phyloP scores from a whole-genome alignment of 37 sponge, comb jelly and placozoan genomes.

The Axinella damicornis region DNA sequence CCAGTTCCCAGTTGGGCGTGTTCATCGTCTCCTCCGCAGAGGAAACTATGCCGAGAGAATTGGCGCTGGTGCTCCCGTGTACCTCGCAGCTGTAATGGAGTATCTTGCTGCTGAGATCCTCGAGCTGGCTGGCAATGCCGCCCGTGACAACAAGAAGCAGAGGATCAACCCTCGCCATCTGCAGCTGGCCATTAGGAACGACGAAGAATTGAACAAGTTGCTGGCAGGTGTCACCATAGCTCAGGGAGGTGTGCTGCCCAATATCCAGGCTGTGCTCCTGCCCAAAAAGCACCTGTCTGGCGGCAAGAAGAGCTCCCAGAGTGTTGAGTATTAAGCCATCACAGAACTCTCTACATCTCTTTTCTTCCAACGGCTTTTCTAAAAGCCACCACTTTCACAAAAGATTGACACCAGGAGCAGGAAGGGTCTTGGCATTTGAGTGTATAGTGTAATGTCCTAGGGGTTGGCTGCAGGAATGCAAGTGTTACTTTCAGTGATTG shows the following conservation, averaged over 20 bases:
- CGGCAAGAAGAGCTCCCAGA: slow-evolving; percentile 22
- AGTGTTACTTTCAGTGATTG: no score
- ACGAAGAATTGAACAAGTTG: slow-evolving; percentile 97
- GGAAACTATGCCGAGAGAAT: slow-evolving; percentile 92
- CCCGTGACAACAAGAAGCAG: slow-evolving; percentile 99
- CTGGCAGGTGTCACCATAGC: slow-evolving; percentile 94
- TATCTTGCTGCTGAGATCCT: slow-evolving; percentile 97
- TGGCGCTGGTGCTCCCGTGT: slow-evolving; percentile 97
- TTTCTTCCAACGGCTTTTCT: slow-evolving; percentile 9
- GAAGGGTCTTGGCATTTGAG: no score
- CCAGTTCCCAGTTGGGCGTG: slow-evolving; percentile 96
- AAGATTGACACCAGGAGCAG: neutral
- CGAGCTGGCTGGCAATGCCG: slow-evolving; percentile 98
- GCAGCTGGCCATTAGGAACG: slow-evolving; percentile 96
- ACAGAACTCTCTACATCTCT: neutral
- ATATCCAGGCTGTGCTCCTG: slow-evolving; percentile 95
- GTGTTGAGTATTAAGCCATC: slow-evolving; percentile 4
- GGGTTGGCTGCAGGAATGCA: no score
- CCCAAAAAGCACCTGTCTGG: slow-evolving; percentile 83
- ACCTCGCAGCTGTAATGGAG: slow-evolving; percentile 98
- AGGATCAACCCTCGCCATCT: slow-evolving; percentile 99
- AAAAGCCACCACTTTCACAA: slow-evolving; percentile 16
- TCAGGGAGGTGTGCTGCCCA: slow-evolving; percentile 96
- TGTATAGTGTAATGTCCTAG: no score
- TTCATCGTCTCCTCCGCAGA: slow-evolving; percentile 89